These are phyloP conservation scores for Luscinia luscinia DNA, from an alignment of 2,797 vertebrate species.

Conservation along the genomic window DNA sequence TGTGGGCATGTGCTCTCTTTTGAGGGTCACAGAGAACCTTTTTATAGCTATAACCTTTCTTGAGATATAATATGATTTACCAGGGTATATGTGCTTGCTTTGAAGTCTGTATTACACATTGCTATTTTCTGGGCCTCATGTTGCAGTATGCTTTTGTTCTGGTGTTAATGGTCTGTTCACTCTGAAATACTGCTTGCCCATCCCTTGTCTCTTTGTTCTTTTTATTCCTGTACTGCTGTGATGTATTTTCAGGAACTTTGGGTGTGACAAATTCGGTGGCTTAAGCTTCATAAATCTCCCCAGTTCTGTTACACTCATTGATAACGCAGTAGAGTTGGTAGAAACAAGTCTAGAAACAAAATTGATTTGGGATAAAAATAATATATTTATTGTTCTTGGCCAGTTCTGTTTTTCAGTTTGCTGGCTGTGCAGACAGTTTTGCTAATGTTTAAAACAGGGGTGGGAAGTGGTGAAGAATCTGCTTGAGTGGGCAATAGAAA, in stretches of 20 bases:
- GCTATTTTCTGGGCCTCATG: not conserved
- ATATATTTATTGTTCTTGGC: not conserved
- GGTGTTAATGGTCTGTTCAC: not conserved
- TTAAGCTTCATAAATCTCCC: not conserved
- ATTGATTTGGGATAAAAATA: not conserved
- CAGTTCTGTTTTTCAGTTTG: not conserved
- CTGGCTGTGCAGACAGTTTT: not conserved
- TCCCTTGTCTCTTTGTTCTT: not conserved
- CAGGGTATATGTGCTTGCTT: not conserved
- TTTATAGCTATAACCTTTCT: not conserved
- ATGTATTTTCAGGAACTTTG: not conserved
- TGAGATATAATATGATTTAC: not conserved
- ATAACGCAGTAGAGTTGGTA: not conserved
- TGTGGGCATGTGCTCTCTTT: not conserved
- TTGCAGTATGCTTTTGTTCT: not conserved
- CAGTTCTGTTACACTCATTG: not conserved
- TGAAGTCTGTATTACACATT: not conserved
- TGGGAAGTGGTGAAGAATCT: not conserved
- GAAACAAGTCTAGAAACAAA: not conserved
- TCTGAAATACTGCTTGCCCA: not conserved
- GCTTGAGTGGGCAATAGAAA: not conserved
- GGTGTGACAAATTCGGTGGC: not conserved
- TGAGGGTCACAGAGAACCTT: not conserved
- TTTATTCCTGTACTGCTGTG: not conserved
- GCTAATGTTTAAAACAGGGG: not conserved